Conservation (phyloP, 2,113 vertebrate genomes). For the Mesocricetus auratus region DNA sequence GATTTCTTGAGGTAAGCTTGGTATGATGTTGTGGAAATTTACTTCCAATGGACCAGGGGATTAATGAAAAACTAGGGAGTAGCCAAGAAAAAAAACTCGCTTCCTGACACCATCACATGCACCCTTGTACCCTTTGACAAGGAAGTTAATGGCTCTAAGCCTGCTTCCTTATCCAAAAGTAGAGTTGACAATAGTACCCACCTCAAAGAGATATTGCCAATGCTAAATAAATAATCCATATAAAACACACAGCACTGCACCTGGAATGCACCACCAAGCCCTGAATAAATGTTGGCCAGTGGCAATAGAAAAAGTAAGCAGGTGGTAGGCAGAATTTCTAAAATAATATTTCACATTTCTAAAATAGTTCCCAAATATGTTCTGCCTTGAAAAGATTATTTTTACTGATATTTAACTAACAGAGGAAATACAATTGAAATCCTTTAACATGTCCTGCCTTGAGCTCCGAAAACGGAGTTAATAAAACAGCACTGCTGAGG, state of each 20-base stretch:
- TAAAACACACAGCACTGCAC: background rate
- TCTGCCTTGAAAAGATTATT: background rate
- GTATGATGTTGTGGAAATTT: background rate
- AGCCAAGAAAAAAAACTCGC: background rate
- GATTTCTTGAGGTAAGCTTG: background rate
- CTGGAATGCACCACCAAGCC: background rate
- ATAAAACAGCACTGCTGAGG: background rate
- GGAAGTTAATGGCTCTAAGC: background rate
- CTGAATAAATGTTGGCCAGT: background rate
- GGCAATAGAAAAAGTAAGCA: background rate
- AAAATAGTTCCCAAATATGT: background rate
- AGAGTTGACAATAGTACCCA: background rate
- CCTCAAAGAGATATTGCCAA: background rate
- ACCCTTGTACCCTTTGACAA: background rate
- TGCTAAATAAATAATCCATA: conserved; percentile 33
- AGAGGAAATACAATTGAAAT: background rate
- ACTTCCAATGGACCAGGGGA: background rate
- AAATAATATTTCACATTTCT: conserved; percentile 15
- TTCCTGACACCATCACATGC: background rate
- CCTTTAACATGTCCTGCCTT: background rate
- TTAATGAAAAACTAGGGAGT: background rate
- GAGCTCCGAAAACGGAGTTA: background rate
- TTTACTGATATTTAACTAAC: background rate
- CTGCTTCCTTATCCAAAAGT: background rate
- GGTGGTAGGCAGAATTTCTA: conserved; percentile 17